Base-by-base conservation (phyloP, 1,140 invertebrate genomes). In the Cyphomyrmex costatus region DNA sequence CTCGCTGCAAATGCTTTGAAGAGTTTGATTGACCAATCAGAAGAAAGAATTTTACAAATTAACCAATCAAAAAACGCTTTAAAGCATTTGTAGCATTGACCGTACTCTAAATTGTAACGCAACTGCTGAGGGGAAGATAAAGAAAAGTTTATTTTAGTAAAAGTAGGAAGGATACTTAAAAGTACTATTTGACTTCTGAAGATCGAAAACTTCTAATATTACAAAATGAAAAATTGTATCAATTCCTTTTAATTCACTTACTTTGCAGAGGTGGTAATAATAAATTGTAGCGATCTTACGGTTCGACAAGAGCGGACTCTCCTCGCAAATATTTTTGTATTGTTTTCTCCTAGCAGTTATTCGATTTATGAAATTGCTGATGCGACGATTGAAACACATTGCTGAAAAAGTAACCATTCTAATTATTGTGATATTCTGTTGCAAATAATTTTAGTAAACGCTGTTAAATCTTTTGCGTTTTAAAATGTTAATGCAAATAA, bases 301-400 rank as follows among this genome's bases (percentile, higher is more conserved):
- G 66, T 92, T 95, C 1, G 85, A 56, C 8, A 95, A 86, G 7
- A 95, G 86, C 10, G 94, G 94, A 56, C 86, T 93, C 16, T 92
- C 85, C 63, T 95, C 95, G 27, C 76, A 91, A 10, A 95, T 80
- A 88, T 94, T 95, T 87, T 86, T 92, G 65, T 94, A 95, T 42
- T 90, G 90, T 36, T 89, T 88, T 33, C 87, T 92, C 36, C 82
- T 93, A 1, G 79, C 56, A 5, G 91, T 89, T 61, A 80, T 56
- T n/a, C 91, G 74, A 63, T 88, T 91, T 71, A 94, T 58, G 58
- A 92, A 94, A 6, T 76, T 74, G 30, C 84, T 93, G 71, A 95
- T 95, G n/a, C 85, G 88, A 5, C 80, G 86, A 77, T 95, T 95
- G 89, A 94, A 95, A 74, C 90, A 93, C 95, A 95, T 95, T 1